phyloP scores from a whole-genome alignment of 2,888 invertebrate species.

The Mayetiola destructor region DNA sequence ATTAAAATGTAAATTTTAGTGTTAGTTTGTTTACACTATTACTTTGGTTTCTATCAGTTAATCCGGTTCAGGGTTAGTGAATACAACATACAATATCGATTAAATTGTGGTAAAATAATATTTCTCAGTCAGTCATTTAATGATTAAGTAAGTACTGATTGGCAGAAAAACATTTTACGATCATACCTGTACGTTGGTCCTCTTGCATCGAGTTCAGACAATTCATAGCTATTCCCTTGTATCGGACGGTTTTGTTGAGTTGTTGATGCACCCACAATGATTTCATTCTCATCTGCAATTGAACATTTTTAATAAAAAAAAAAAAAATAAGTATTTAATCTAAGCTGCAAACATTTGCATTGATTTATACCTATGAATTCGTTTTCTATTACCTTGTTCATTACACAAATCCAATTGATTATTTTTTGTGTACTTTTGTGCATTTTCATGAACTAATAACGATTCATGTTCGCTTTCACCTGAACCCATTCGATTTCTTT shows the following conservation, averaged over 20 bases:
- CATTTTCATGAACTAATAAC: slow-evolving; percentile 20
- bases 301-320: neutral
- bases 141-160: too few relatives aligned
- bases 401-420: slow-evolving; percentile 21
- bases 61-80: neutral
- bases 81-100: neutral
- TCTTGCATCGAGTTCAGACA: slow-evolving; percentile 49
- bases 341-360: neutral
- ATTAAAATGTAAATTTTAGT: neutral
- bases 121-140: neutral
- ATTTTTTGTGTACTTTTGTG: slow-evolving; percentile 20
- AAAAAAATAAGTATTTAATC: neutral
- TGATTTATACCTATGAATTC: neutral
- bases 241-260: slow-evolving; percentile 41
- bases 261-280: slow-evolving; percentile 26
- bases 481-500: slow-evolving; percentile 21
- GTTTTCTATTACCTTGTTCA: slow-evolving; percentile 15
- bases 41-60: neutral
- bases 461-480: slow-evolving; percentile 23
- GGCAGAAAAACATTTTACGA: neutral
- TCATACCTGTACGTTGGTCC: slow-evolving; percentile 23
- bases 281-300: slow-evolving; percentile 26
- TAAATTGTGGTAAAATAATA: neutral
- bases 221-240: slow-evolving; percentile 65
- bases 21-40: neutral